A percentile compares a stretch with the other conserved stretches of the same genome.
Conservation (phyloP, 2,113 vertebrate genomes). For the Enhydra lutris region DNA sequence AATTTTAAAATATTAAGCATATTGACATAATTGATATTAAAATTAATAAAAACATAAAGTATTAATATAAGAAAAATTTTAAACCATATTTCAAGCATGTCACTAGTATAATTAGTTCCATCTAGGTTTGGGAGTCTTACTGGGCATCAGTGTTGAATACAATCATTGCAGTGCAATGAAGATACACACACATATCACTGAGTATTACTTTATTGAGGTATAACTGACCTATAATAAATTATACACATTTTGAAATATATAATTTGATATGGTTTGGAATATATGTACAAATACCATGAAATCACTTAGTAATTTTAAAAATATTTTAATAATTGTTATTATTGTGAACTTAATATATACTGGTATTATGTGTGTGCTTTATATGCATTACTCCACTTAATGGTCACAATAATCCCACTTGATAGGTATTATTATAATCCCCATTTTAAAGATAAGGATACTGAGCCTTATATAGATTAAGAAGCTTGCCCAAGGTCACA, state of each 20-base stretch:
- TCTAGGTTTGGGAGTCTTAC: not conserved
- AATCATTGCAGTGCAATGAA: not conserved
- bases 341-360: not conserved
- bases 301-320: not conserved
- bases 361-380: conserved; percentile 13
- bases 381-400: not conserved
- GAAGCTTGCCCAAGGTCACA: not conserved
- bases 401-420: not conserved
- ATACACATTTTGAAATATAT: not conserved
- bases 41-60: not conserved
- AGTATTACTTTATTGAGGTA: not conserved
- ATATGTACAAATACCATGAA: not conserved
- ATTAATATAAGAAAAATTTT: not conserved
- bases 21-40: too few relatives aligned
- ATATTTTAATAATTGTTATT: not conserved
- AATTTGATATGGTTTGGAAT: not conserved
- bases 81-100: not conserved
- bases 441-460: conserved; percentile 15
- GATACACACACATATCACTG: not conserved
- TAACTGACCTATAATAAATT: not conserved
- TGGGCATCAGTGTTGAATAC: not conserved
- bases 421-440: not conserved
- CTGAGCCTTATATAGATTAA: conserved; percentile 18
- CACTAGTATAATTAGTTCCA: not conserved
- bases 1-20: too few relatives aligned